These are phyloP conservation scores for Microtus montanus DNA, from an alignment of 2,113 vertebrate genomes.

Conservation along the genomic window DNA sequence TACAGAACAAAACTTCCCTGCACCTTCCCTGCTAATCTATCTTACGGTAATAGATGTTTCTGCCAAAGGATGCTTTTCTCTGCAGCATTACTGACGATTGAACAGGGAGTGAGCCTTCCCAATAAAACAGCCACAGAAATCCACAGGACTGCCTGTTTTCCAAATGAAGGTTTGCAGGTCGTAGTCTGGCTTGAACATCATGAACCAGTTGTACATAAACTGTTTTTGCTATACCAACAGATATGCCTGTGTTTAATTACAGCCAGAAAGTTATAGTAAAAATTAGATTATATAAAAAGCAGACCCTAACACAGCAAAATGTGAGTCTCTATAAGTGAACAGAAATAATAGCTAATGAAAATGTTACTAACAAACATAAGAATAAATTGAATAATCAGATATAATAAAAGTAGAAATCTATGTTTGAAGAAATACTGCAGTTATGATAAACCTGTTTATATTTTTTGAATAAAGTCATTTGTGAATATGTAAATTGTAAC, in stretches of 20 bases:
- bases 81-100: not conserved
- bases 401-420: not conserved
- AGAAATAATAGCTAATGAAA: constrained; percentile 1
- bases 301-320: not conserved
- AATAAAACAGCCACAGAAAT: not conserved
- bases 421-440: not conserved
- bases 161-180: not conserved
- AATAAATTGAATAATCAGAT: constrained; percentile 12
- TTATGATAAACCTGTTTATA: not conserved
- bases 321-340: not conserved
- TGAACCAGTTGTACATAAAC: not conserved
- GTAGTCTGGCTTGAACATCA: not conserved
- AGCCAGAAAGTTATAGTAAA: not conserved
- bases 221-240: not conserved
- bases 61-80: not conserved
- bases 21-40: not conserved
- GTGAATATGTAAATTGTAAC: not conserved
- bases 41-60: not conserved
- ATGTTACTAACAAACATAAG: not conserved
- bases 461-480: not conserved
- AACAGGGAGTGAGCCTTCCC: constrained; percentile 8
- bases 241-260: not conserved
- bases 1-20: not conserved
- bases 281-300: not conserved
- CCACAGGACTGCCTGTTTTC: not conserved